These are phyloP conservation scores for Sebastes itinus DNA, from an alignment of 2,797 vertebrate species.

Conservation along the genomic window DNA sequence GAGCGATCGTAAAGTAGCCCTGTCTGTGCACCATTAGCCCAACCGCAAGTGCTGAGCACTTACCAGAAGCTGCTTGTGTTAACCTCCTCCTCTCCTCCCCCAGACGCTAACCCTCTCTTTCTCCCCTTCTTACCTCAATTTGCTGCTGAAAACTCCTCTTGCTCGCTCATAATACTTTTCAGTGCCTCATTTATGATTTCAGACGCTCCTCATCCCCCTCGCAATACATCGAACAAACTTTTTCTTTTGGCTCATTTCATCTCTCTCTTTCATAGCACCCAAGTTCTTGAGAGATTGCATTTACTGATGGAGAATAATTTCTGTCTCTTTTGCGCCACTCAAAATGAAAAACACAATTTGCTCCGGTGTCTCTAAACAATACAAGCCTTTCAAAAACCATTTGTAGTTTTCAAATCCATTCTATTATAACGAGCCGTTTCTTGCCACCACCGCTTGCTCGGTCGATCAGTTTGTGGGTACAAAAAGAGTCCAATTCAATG, in stretches of 20 bases:
- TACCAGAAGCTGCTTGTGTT: slow-evolving; percentile 69
- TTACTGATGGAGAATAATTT: slow-evolving; percentile 34
- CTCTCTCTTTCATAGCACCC: background rate
- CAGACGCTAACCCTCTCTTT: background rate
- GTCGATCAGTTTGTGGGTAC: slow-evolving; percentile 34
- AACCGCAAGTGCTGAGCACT: slow-evolving; percentile 70
- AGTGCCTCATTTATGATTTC: slow-evolving; percentile 32
- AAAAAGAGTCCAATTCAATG: slow-evolving; percentile 37
- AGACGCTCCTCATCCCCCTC: background rate
- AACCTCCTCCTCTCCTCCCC: slow-evolving; percentile 47
- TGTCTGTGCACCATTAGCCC: slow-evolving; percentile 70
- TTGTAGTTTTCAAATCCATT: slow-evolving; percentile 46
- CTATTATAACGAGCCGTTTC: slow-evolving; percentile 27
- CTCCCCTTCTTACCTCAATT: slow-evolving; percentile 4
- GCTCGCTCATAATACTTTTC: slow-evolving; percentile 17
- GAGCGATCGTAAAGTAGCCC: slow-evolving; percentile 58
- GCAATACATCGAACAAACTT: slow-evolving; percentile 1
- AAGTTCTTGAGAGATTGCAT: slow-evolving; percentile 33
- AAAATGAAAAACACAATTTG: slow-evolving; percentile 39
- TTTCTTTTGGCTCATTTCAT: slow-evolving; percentile 31
- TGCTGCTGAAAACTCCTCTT: slow-evolving; percentile 17
- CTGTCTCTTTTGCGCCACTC: slow-evolving; percentile 34
- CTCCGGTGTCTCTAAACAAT: slow-evolving; percentile 20
- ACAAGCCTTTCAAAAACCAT: slow-evolving; percentile 40
- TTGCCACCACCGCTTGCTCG: background rate